Conservation (phyloP, 2,797 vertebrate species). For the Acanthurus lineatus region DNA sequence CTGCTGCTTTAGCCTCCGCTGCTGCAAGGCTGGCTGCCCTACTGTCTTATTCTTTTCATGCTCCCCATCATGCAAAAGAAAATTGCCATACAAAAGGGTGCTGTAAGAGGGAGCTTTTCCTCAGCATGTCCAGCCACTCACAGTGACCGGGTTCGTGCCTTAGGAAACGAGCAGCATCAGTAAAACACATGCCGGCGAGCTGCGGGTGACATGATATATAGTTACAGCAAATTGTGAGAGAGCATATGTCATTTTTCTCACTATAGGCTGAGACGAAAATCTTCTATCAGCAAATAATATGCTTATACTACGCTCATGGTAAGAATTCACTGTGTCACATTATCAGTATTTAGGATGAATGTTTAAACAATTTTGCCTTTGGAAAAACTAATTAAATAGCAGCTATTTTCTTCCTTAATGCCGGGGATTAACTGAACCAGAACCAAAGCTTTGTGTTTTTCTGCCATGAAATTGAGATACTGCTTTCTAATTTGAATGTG, state of each 20-base stretch:
- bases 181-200: slow-evolving; percentile 37
- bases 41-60: slow-evolving; percentile 64
- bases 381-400: slow-evolving; percentile 26
- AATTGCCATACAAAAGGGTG: slow-evolving; percentile 60
- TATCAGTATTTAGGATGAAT: slow-evolving; percentile 12
- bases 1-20: slow-evolving; percentile 55
- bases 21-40: slow-evolving; percentile 67
- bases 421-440: slow-evolving; percentile 26
- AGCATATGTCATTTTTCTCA: slow-evolving; percentile 20
- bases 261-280: background rate
- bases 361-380: slow-evolving; percentile 13
- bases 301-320: background rate
- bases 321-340: slow-evolving; percentile 4
- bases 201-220: slow-evolving; percentile 35
- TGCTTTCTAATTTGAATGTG: slow-evolving; percentile 3
- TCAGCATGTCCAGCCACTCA: slow-evolving; percentile 37
- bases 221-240: slow-evolving; percentile 37
- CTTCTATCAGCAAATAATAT: slow-evolving; percentile 21
- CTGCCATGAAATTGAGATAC: slow-evolving; percentile 23
- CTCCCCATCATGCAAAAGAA: slow-evolving; percentile 54
- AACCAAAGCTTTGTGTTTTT: slow-evolving; percentile 19
- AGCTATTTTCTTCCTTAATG: slow-evolving; percentile 16
- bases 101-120: slow-evolving; percentile 39
- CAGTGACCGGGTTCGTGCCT: slow-evolving; percentile 40
- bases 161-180: slow-evolving; percentile 54